Evolutionary conservation across 2,113 vertebrate species (phyloP), one percentile per base, ranked within the genome.

Genomic region (Salminus brasiliensis): DNA sequence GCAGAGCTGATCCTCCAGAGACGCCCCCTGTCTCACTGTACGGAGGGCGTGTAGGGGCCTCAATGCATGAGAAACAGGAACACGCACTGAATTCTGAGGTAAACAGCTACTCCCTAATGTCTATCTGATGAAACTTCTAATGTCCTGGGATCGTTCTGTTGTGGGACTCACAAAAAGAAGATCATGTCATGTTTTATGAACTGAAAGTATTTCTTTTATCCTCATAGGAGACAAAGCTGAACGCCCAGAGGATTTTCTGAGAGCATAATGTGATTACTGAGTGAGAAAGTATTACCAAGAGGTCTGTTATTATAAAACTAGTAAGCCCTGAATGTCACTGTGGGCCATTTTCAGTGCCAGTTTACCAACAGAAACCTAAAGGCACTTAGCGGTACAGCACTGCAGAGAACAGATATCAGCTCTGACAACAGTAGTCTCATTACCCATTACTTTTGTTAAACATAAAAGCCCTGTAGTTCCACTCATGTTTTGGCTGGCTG

Each of bases 1-100:
- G 84, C 29, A 85, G 84, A 88, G 81, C 84, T 80, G 87, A 81
- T 88, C 91, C 89, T 88, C 76, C 79, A 63, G 86, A 78, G 82
- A 78, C 81, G 63, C 21, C 69, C 65, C 45, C 74, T 71, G 83
- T 87, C 70, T 53, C 59, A 30, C 62, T 60, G 76, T 83, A 74
- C 68, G 27, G 41, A 78, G 76, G 66, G 18, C 80, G 78, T 87
- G 81, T 85, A 86, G 43, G 41, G 39, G 66, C 63, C 52, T 47
- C 29, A 81, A 45, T 27, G 4, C 25, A 29, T 27, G 41, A 68
- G 52, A 76, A 76, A n/a, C 47, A 15, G 21, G 55, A 65, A 57
- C 25, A 81, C 55, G 70, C 62, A 52, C 53, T 41, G 10, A 52
- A 59, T 69, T 59, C 43, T 41, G 67, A 57, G 34, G 67, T 76